These are phyloP conservation scores for Anoplopoma fimbria DNA, from an alignment of 2,113 vertebrate genomes.

Conservation along the genomic window DNA sequence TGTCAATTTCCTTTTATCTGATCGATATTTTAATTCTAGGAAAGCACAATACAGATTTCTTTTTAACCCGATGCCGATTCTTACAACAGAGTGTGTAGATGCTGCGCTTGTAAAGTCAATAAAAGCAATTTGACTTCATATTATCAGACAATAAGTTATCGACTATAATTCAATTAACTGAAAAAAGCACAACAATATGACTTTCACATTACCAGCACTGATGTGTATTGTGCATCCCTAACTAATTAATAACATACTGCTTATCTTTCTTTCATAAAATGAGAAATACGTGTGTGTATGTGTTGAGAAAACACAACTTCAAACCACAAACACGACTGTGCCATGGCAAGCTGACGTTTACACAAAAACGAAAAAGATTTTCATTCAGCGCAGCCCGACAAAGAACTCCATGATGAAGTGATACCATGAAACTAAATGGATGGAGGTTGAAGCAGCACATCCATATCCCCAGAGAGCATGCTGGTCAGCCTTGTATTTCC, in stretches of 20 bases:
- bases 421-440: constrained; percentile 9
- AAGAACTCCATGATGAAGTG: background rate
- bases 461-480: constrained; percentile 27
- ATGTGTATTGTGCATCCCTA: background rate
- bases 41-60: background rate
- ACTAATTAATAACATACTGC: background rate
- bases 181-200: too few species aligned
- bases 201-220: too few species aligned
- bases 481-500: constrained; percentile 18
- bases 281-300: background rate
- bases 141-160: background rate
- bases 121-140: background rate
- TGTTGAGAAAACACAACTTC: background rate
- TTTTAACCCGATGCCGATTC: background rate
- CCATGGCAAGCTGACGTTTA: background rate
- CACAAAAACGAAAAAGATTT: background rate
- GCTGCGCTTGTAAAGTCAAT: background rate
- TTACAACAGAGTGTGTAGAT: background rate
- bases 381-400: background rate
- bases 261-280: background rate
- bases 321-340: background rate
- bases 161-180: too few species aligned
- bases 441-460: constrained; percentile 14
- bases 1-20: background rate
- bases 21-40: background rate